Conservation (phyloP, 2,113 vertebrate genomes). For the Uria lomvia region DNA sequence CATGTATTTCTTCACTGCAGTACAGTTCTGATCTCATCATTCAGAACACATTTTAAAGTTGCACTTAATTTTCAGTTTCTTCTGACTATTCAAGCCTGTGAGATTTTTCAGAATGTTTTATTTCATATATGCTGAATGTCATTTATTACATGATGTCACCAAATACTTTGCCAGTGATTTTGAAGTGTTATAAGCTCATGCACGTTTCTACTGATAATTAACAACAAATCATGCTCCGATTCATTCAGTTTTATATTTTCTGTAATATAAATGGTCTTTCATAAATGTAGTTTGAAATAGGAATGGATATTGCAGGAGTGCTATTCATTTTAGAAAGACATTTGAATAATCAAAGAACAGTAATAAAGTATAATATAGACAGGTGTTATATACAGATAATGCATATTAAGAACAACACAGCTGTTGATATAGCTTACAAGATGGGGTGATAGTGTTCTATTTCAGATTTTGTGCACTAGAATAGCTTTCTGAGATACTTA, state of each 20-base stretch:
- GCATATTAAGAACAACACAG: not conserved
- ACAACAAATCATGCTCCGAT: not conserved
- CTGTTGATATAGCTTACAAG: not conserved
- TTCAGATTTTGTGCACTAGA: not conserved
- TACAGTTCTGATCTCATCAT: not conserved
- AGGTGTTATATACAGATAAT: not conserved
- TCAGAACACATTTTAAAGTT: not conserved
- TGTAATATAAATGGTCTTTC: not conserved
- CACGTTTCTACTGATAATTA: not conserved
- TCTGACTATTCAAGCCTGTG: not conserved
- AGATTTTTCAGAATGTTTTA: not conserved
- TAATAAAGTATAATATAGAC: not conserved
- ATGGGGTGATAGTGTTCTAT: not conserved
- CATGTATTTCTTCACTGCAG: not conserved
- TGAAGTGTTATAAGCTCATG: not conserved
- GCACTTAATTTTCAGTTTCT: not conserved
- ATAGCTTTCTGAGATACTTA: not conserved
- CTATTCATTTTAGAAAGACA: slow-evolving; percentile 49
- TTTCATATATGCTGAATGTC: not conserved
- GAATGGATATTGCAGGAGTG: not conserved
- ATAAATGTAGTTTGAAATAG: not conserved
- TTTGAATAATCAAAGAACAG: not conserved
- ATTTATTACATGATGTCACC: not conserved
- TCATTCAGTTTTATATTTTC: not conserved
- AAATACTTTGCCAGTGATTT: not conserved